Evolutionary conservation across 2,888 invertebrate species (phyloP).

Genomic region (Gymnosoma rotundatum): DNA sequence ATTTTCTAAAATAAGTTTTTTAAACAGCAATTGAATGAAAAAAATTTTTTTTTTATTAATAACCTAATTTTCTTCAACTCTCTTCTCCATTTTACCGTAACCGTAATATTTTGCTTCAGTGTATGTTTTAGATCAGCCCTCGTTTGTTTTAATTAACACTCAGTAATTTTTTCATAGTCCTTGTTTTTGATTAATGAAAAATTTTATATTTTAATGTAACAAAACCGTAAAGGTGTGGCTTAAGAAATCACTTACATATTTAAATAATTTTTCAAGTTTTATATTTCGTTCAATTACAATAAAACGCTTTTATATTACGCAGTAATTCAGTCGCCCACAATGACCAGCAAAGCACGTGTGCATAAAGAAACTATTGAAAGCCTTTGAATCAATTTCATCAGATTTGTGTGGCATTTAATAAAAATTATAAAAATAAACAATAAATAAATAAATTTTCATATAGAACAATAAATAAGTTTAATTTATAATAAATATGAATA

Average conservation of each 20-base stretch:
- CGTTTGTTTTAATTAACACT: background rate
- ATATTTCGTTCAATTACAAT: background rate
- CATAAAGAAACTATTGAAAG: constrained; percentile 18
- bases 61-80: no score
- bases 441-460: no score
- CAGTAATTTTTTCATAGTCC: background rate
- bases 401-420: constrained; percentile 1
- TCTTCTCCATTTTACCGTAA: no score
- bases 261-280: background rate
- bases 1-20: no score
- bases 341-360: constrained; percentile 2
- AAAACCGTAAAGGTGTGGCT: constrained; percentile 4
- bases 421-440: background rate
- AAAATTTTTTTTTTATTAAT: no score
- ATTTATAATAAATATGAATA: constrained; percentile 10
- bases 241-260: background rate
- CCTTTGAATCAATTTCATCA: constrained; percentile 29
- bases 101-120: no score
- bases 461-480: background rate
- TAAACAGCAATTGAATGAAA: no score
- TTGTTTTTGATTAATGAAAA: background rate
- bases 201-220: background rate
- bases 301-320: background rate
- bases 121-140: no score
- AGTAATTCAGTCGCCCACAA: background rate